Evolutionary conservation across 37 sponge, comb jelly and placozoan genomes (phyloP), one percentile per base, ranked within the genome.

Genomic region (Corticium candelabrum): DNA sequence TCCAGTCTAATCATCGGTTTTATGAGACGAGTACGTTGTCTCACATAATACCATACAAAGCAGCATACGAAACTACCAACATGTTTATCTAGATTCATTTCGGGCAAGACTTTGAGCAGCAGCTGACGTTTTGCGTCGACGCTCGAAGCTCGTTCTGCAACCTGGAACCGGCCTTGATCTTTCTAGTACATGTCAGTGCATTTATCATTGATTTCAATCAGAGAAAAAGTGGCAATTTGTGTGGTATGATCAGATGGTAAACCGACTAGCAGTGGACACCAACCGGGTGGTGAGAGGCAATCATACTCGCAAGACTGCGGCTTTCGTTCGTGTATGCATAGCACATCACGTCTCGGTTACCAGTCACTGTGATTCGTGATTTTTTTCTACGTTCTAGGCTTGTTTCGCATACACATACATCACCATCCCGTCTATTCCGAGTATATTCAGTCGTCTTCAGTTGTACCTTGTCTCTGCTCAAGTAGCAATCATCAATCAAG

Each of bases 381-480:
- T n/a, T n/a, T n/a, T n/a, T 79, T 3, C 34, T 27, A 35, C 2
- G 29, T 34, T 77, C 2, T 40, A 89, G 79, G 99, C 96, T 0
- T 98, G 99, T 84, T 85, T 85, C 0, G 99, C 99, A 0, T 94
- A 92, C 84, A 81, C 84, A 69, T 98, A 88, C 87, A 98, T 98
- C 87, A 94, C 95, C 1, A 89, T 98, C 37, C 99, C 99, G 0
- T 91, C 93, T 15, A 77, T 98, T 30, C 76, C 77, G 35, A 84
- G 80, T 76, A 70, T 84, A 29, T 80, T 94, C 31, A 31, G 76
- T 3, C 75, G 85, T 15, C 90, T 98, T n/a, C 75, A 92, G 67
- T 88, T 98, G 31, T 94, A 92, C 76, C 87, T 98, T 29, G 70
- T 98, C 33, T 87, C 90, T 34, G 95, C 89, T 0, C 68, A 90